Evolutionary conservation across 2,888 invertebrate genomes (phyloP), one percentile per base, ranked within the genome.

Genomic region (Meta bourneti): DNA sequence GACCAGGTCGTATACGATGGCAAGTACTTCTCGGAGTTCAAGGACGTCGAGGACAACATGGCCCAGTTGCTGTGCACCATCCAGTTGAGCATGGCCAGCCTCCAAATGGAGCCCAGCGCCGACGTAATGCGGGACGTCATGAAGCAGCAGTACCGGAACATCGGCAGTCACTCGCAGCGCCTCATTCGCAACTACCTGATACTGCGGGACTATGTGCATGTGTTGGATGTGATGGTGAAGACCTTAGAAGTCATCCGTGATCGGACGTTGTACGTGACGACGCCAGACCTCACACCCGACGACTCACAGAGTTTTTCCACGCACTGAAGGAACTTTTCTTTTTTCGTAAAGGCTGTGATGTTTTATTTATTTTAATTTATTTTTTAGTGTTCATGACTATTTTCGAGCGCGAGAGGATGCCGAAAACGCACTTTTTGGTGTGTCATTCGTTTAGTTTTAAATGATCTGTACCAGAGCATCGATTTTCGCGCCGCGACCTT

Each of bases 31-130:
- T 94, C 95, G 16, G 95, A 96, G 92, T 96, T 97, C 94, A 95
- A 95, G 81, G 95, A 96, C 75, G 96, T 96, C 80, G 96, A 97
- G 95, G 95, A 95, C 94, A 95, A 96, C 87, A 95, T 97, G 86
- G 93, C 94, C n/a, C 95, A 96, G 95, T 96, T 97, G 5, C 96
- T 97, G 82, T 97, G 97, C 94, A 96, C 96, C 94, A 95, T 97
- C 85, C 96, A 96, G 95, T 96, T 96, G 94, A 96, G 96, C 93
- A 96, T 96, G 94, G 93, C 94, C 92, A 95, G 95, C 93, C 95
- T 95, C 94, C 95, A 95, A 93, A 95, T 96, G 94, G 95, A 95
- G 94, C 95, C 95, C 93, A 95, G 95, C 94, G 94, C 94, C 7
- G 95, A 94, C 91, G 94, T 95, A n/a, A 94, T 94, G 8, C 93